Percentiles rank a stretch among this genome's conserved stretches.
These are phyloP conservation scores for Wiebesia pumilae DNA, from an alignment of 1,140 invertebrate species.

Conservation along the genomic window DNA sequence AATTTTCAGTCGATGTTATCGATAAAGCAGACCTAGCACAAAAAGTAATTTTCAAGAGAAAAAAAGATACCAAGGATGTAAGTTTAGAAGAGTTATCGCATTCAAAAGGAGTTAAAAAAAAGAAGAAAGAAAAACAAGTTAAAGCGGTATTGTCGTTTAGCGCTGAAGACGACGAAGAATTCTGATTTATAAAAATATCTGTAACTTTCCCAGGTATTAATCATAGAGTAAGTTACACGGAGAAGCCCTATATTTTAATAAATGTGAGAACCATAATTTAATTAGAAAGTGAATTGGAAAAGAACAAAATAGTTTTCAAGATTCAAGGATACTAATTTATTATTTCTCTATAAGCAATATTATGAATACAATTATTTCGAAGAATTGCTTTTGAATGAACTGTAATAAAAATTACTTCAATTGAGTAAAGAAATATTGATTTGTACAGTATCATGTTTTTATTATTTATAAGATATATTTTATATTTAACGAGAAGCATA, in stretches of 20 bases:
- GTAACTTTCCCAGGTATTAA: neutral
- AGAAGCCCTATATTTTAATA: neutral
- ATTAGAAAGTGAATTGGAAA: no score
- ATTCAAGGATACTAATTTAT: no score
- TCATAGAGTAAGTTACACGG: neutral
- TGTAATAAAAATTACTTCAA: no score
- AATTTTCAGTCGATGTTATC: slow-evolving; percentile 73
- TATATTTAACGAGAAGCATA: no score
- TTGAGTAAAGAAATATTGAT: no score
- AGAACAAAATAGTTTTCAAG: no score
- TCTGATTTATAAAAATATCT: neutral
- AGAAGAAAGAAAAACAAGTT: slow-evolving; percentile 69
- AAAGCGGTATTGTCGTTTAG: slow-evolving; percentile 75
- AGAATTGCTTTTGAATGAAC: no score
- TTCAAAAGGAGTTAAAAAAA: slow-evolving; percentile 54
- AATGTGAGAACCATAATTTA: no score
- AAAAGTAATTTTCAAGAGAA: slow-evolving; percentile 76
- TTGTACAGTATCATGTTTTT: no score
- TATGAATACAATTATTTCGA: no score
- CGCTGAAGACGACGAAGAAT: slow-evolving; percentile 73
- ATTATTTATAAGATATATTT: no score
- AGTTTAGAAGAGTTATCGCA: slow-evolving; percentile 33
- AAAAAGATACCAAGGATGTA: slow-evolving; percentile 55
- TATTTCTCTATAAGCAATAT: no score
- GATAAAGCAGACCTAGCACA: slow-evolving; percentile 76